Conservation (phyloP, 2,888 invertebrate genomes). For the Melieria crassipennis region DNA sequence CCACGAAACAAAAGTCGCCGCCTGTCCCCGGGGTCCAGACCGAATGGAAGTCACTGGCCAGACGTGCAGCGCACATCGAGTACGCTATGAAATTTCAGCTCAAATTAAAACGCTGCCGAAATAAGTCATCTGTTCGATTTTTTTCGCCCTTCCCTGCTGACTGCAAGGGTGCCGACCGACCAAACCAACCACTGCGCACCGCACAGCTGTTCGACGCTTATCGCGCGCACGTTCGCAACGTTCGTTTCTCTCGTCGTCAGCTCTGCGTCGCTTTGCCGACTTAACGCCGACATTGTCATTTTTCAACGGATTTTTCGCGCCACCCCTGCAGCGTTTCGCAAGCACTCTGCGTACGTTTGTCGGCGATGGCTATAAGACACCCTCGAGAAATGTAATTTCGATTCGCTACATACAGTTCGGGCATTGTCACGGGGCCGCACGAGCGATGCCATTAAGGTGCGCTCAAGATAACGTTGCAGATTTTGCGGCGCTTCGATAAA, state of each 20-base stretch:
- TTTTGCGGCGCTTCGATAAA: no score
- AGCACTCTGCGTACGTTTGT: background rate
- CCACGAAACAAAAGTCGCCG: background rate
- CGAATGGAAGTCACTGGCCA: no score
- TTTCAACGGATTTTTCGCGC: background rate
- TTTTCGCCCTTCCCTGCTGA: background rate
- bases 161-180: background rate
- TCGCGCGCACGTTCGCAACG: no score
- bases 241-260: no score
- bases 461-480: no score
- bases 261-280: no score
- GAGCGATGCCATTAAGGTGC: no score
- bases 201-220: no score
- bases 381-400: conserved; percentile 27
- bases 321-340: background rate
- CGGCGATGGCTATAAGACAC: conserved; percentile 21
- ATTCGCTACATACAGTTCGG: background rate
- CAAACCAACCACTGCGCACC: no score
- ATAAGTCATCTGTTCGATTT: conserved; percentile 41
- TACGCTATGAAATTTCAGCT: conserved; percentile 34
- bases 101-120: conserved; percentile 32
- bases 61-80: background rate
- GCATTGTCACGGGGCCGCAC: no score
- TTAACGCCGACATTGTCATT: no score
- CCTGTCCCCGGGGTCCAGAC: background rate